These are phyloP conservation scores for Rhingia rostrata DNA, from an alignment of 2,888 invertebrate species.

Conservation along the genomic window DNA sequence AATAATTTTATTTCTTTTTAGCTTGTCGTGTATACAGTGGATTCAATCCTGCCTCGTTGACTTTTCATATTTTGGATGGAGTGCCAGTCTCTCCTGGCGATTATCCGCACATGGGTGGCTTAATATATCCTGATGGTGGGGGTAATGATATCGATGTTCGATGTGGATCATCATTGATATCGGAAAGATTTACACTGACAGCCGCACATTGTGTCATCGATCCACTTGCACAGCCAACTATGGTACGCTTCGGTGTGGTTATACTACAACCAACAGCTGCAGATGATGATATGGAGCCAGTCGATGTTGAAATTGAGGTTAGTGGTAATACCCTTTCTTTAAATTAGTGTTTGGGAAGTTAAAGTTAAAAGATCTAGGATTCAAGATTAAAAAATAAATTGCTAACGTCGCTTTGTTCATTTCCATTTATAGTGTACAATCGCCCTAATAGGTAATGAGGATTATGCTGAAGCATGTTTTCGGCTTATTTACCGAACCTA, in stretches of 20 bases:
- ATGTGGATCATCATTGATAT: slow-evolving; percentile 74
- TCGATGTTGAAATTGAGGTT: slow-evolving; percentile 57
- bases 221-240: slow-evolving; percentile 26
- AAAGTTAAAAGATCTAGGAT: too few relatives aligned
- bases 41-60: slow-evolving; percentile 22
- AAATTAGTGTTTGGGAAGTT: too few relatives aligned
- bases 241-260: slow-evolving; percentile 67
- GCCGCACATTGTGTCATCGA: slow-evolving; percentile 74
- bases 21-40: slow-evolving; percentile 44
- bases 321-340: not conserved
- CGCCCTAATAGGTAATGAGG: too few relatives aligned
- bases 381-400: too few relatives aligned
- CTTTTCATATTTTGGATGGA: slow-evolving; percentile 75
- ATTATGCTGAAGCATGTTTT: too few relatives aligned
- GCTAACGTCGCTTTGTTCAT: too few relatives aligned
- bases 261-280: slow-evolving; percentile 22
- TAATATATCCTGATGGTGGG: slow-evolving; percentile 59
- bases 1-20: slow-evolving; percentile 8
- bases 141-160: slow-evolving; percentile 19
- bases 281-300: slow-evolving; percentile 10
- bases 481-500: too few relatives aligned
- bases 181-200: slow-evolving; percentile 66
- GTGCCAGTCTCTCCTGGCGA: slow-evolving; percentile 70
- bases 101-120: slow-evolving; percentile 75
- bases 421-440: too few relatives aligned